Base-by-base conservation (phyloP, 2,797 vertebrate species). In the Antrozous pallidus region DNA sequence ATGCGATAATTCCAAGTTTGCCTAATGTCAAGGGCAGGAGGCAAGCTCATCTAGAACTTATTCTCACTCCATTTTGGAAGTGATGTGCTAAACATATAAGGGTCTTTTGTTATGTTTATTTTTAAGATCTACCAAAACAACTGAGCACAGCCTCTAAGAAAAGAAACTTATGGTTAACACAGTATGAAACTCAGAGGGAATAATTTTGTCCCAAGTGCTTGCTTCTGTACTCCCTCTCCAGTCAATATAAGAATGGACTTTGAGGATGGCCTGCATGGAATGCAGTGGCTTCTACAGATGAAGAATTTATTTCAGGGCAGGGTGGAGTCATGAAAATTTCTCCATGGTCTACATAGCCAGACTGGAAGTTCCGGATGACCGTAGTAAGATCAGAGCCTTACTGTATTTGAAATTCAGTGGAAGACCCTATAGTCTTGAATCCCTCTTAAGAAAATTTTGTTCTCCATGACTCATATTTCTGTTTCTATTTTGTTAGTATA, bases 111-210 rank as follows among this genome's bases (percentile, higher is more conserved):
- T 26, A 22, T 58, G 13, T 36, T 90, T 92, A 67, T 74, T 54
- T 87, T 82, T 90, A 74, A 56, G 13, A 75, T 49, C 13, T 87
- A 69, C 12, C 5, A 85, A 93, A 94, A 74, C 63, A 91, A 78
- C 71, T 78, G 49, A 4, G 9, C 4, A 45, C 12, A 87, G 20
- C 17, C 22, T 56, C 42, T 84, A 28, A 74, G n/a, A 91, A 88
- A 47, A 56, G 10, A 82, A 93, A 82, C 49, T 20, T 81, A 24
- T 26, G 79, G 13, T 40, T 78, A 89, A 63, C 1, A 89, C 7
- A 77, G 0, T 69, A 31, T 56, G 36, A 83, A 92, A 9, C 1
- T 33, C 67, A 38, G 8, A 42, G 79, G 18, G 4, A 75, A 88
- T 67, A 49, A 71, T 78, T 24, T 81, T 88, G 12, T 73, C 5